Percentiles rank a stretch among this genome's conserved stretches.
phyloP scores from a whole-genome alignment of 2,888 invertebrate species.

The Zele albiditarsus region DNA sequence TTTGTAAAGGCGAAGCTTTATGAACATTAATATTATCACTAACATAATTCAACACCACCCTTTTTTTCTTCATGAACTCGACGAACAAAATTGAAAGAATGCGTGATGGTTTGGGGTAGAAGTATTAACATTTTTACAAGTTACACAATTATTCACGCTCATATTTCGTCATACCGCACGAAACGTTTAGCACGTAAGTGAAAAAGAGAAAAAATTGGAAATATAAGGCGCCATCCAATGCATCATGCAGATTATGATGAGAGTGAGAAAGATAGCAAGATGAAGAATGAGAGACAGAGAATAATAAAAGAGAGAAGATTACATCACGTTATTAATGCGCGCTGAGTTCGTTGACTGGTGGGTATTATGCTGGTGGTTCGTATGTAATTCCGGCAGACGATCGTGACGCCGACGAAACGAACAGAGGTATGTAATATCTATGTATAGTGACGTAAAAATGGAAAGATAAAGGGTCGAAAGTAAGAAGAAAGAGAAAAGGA shows the following conservation, averaged over 20 bases:
- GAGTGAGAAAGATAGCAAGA: background rate
- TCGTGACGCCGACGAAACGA: slow-evolving; percentile 51
- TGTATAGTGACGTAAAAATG: too few species aligned
- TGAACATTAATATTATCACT: too few species aligned
- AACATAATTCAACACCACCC: too few species aligned
- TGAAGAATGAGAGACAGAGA: background rate
- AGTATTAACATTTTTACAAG: too few species aligned
- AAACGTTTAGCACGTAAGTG: background rate
- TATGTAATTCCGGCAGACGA: slow-evolving; percentile 59
- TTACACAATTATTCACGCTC: too few species aligned
- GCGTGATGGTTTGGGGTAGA: too few species aligned
- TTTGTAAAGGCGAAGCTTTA: too few species aligned
- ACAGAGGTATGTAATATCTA: slow-evolving; percentile 6
- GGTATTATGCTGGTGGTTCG: slow-evolving; percentile 47
- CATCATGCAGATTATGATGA: background rate
- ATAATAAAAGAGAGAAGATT: slow-evolving; percentile 55
- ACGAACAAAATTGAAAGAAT: too few species aligned
- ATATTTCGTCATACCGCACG: background rate
- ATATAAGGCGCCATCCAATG: background rate
- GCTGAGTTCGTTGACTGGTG: slow-evolving; percentile 64
- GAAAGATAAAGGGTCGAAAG: slow-evolving; percentile 17
- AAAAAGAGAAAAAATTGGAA: background rate
- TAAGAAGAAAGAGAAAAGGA: slow-evolving; percentile 14
- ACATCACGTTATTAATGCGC: slow-evolving; percentile 70
- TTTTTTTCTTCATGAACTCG: too few species aligned